Base-by-base conservation (phyloP, 2,797 vertebrate genomes). In the Pseudopleuronectes americanus region DNA sequence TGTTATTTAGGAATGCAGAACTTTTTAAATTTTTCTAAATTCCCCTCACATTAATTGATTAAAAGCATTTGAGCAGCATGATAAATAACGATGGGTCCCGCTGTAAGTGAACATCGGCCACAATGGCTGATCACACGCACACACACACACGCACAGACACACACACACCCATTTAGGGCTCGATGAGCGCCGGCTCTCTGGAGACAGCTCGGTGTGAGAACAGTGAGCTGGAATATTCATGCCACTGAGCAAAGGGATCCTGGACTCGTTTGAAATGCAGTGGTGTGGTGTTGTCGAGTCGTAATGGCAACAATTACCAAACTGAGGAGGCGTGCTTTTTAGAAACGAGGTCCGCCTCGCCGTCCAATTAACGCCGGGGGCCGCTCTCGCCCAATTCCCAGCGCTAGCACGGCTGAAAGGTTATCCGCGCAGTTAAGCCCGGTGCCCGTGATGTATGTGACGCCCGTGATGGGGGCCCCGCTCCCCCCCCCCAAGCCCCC, bases 191-290 rank as follows among this genome's bases (percentile, higher is more conserved):
- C 56, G 64, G 58, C 68, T 91, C 87, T 89, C 86, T 6, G 74
- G 88, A 88, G 90, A 90, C 87, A 84, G 68, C 76, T 84, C 64
- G 81, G 83, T 76, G 83, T 76, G 78, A 87, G 84, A 88, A 91
- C 87, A 90, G 77, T 74, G 87, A 91, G 87, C 84, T 92, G 89
- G 86, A 93, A 92, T 91, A 91, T 92, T 79, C 78, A 82, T 90
- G 90, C 85, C 91, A 92, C 79, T 90, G 86, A 89, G 85, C 87
- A 90, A 72, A 16, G 38, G 48, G 51, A 4, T 1, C 81, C 79
- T 23, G 70, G 71, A 83, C 81, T 86, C 71, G 68, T 84, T 89
- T 71, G 71, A 84, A 89, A 86, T 75, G 77, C 83, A 74, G 63
- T 61, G 83, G 83, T 83, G 85, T 68, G 81, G 73, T 84, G 81